These are phyloP conservation scores for Xyliphius kryptos DNA, from an alignment of 2,113 vertebrate species.

Conservation along the genomic window DNA sequence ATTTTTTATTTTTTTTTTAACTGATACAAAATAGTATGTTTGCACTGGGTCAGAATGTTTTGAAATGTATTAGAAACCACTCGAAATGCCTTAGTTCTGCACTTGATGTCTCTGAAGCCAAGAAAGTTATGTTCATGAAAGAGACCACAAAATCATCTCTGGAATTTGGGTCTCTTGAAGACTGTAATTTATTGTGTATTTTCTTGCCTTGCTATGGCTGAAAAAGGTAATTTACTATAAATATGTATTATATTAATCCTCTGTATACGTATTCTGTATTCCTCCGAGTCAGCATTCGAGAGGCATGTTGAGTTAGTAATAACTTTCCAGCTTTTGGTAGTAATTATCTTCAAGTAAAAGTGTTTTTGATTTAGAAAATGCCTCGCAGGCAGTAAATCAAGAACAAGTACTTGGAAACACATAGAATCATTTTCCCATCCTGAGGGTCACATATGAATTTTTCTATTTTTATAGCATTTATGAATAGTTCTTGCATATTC, in stretches of 20 bases:
- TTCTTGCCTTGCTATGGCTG: constrained; percentile 25
- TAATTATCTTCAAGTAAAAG: constrained; percentile 60
- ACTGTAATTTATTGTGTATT: constrained; percentile 34
- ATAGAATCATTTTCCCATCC: too few relatives aligned
- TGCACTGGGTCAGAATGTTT: constrained; percentile 58
- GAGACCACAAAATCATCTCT: constrained; percentile 25
- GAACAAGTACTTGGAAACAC: constrained; percentile 40
- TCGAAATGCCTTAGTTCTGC: constrained; percentile 34
- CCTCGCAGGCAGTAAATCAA: constrained; percentile 48
- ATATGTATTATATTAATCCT: constrained; percentile 35
- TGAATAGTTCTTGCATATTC: too few relatives aligned
- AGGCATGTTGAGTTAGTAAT: constrained; percentile 49
- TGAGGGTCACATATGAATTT: too few relatives aligned
- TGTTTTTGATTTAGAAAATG: constrained; percentile 55
- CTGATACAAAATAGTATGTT: too few relatives aligned
- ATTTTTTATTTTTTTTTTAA: too few relatives aligned
- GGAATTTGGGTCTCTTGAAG: constrained; percentile 27
- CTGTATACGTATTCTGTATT: constrained; percentile 35
- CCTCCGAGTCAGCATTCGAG: constrained; percentile 29
- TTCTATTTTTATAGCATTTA: too few relatives aligned
- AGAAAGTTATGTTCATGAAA: constrained; percentile 26
- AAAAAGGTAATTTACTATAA: constrained; percentile 28
- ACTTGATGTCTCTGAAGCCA: constrained; percentile 28
- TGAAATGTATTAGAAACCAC: constrained; percentile 55
- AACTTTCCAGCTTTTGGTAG: constrained; percentile 61